Evolutionary conservation across 2,888 invertebrate genomes (phyloP).

Genomic region (Agonopterix subpropinquella): DNA sequence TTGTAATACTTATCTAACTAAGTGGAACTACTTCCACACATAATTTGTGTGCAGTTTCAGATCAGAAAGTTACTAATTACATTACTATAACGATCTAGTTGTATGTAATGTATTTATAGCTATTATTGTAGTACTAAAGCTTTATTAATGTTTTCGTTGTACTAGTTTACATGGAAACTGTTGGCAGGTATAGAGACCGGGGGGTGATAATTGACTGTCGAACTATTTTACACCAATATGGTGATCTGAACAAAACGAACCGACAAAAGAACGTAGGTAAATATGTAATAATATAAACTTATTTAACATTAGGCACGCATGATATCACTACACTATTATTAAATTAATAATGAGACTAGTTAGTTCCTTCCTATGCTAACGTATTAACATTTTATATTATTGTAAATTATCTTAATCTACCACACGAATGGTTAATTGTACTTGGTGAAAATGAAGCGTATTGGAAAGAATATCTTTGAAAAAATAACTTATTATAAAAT

Average conservation of each 20-base stretch:
- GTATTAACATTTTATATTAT: constrained; percentile 48
- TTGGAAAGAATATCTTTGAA: constrained; percentile 47
- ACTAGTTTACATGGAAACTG: no score
- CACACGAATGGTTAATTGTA: constrained; percentile 57
- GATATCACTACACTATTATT: constrained; percentile 54
- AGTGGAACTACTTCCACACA: no score
- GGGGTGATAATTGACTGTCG: no score
- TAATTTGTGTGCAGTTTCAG: no score
- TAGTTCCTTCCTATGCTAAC: constrained; percentile 64
- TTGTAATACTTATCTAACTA: no score
- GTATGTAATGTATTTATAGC: no score
- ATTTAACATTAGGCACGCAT: constrained; percentile 66
- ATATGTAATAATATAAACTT: constrained; percentile 21
- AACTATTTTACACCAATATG: constrained; percentile 10
- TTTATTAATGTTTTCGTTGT: no score
- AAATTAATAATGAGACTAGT: constrained; percentile 68
- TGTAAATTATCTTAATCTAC: constrained; percentile 29
- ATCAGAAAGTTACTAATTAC: no score
- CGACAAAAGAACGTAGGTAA: not conserved
- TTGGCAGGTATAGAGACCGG: no score
- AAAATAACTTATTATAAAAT: constrained; percentile 7
- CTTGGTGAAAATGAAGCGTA: constrained; percentile 69
- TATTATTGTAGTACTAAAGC: no score
- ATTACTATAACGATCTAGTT: no score
- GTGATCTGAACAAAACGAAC: not conserved